phyloP scores from a whole-genome alignment of 2,888 invertebrate species.

The Suillia variegata region DNA sequence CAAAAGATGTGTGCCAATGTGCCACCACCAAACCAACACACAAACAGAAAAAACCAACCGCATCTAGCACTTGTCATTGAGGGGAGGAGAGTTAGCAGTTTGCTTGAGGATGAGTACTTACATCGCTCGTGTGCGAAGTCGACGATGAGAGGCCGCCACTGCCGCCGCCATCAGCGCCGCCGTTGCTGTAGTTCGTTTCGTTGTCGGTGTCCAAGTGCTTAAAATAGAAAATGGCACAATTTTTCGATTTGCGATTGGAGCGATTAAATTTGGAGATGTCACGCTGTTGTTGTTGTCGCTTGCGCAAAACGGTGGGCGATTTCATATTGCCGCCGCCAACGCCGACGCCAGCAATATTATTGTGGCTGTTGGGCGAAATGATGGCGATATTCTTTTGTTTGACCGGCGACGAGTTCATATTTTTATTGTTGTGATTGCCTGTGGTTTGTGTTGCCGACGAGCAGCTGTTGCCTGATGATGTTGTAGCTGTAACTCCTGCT shows the following conservation, averaged over 20 bases:
- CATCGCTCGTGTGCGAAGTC: conserved; percentile 47
- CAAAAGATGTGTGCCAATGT: too few species aligned
- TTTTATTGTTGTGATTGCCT: too few species aligned
- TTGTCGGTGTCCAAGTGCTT: conserved; percentile 87
- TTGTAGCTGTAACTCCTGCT: conserved; percentile 20
- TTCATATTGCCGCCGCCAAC: conserved; percentile 32
- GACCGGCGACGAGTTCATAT: conserved; percentile 25
- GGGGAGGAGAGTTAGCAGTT: too few species aligned
- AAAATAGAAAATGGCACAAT: conserved; percentile 84
- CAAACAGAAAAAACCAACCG: too few species aligned
- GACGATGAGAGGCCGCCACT: conserved; percentile 41
- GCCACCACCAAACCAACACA: too few species aligned
- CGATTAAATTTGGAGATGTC: conserved; percentile 70
- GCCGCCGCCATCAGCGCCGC: conserved; percentile 41
- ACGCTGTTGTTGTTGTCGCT: conserved; percentile 60
- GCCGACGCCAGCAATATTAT: conserved; percentile 17
- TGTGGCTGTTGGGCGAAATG: conserved; percentile 50
- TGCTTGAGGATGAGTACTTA: too few species aligned
- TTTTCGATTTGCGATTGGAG: conserved; percentile 79
- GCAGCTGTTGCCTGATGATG: conserved; percentile 23
- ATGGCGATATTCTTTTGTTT: conserved; percentile 52
- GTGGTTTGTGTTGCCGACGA: conserved; percentile 22
- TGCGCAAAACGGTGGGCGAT: conserved; percentile 52
- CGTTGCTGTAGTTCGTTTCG: conserved; percentile 65
- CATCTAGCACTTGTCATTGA: too few species aligned